A percentile compares a stretch with the other conserved stretches of the same genome.
These are phyloP conservation scores for Allygus modestus DNA, from an alignment of 2,888 invertebrate species.

Conservation along the genomic window DNA sequence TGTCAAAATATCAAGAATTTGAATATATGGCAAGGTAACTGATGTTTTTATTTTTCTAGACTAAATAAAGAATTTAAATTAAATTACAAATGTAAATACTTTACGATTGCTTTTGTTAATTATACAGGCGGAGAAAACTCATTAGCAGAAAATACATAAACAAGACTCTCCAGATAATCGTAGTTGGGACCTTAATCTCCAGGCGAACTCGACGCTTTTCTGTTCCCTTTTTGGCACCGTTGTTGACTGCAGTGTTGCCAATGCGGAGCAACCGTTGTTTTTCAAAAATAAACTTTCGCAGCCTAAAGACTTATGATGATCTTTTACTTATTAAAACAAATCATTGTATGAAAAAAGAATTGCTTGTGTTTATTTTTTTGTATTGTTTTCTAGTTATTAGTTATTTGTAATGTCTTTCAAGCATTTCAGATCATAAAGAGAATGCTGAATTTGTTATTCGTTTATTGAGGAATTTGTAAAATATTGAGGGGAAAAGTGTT, in stretches of 20 bases:
- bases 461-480: too few species aligned
- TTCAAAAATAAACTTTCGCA: not conserved
- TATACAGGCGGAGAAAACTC: not conserved
- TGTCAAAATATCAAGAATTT: too few species aligned
- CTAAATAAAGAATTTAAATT: not conserved
- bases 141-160: slow-evolving; percentile 29
- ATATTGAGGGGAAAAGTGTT: too few species aligned
- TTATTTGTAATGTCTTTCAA: too few species aligned
- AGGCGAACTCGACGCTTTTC: not conserved
- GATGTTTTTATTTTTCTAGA: not conserved
- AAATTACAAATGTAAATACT: slow-evolving; percentile 6
- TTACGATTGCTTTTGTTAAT: not conserved
- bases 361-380: too few species aligned
- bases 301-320: too few species aligned
- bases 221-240: not conserved
- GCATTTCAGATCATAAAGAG: too few species aligned
- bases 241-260: not conserved
- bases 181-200: slow-evolving; percentile 9
- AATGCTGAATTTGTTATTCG: too few species aligned
- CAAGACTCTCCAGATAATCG: slow-evolving; percentile 11
- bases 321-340: too few species aligned
- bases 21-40: too few species aligned
- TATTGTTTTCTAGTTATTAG: too few species aligned
- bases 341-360: too few species aligned
- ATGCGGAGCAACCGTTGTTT: not conserved